A percentile compares a stretch with the other conserved stretches of the same genome.
Conservation (phyloP, 92 coral and sea anemone genomes). For the Siderastrea siderea region DNA sequence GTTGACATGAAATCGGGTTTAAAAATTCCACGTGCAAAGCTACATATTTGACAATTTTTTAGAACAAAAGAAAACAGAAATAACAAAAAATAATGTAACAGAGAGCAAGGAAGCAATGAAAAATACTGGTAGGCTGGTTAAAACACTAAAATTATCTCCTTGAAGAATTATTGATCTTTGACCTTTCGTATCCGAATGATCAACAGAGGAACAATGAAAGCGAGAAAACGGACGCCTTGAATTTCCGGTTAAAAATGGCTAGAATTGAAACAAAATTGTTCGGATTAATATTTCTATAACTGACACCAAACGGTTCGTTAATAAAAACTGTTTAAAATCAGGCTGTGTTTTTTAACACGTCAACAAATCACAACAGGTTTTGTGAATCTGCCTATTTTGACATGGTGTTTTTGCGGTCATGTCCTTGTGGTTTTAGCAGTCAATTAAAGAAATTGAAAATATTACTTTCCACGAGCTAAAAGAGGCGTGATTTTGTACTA, state of each 20-base stretch:
- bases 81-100: neutral
- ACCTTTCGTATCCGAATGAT: neutral
- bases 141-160: neutral
- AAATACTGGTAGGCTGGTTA: neutral
- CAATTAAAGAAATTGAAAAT: neutral
- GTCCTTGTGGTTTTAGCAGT: conserved; percentile 1
- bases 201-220: neutral
- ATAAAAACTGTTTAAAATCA: neutral
- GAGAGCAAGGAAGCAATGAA: too few relatives aligned
- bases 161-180: neutral
- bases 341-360: neutral
- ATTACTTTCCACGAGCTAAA: conserved; percentile 8
- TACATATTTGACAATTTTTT: neutral
- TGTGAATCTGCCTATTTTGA: neutral
- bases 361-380: neutral
- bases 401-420: neutral
- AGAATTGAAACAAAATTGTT: neutral
- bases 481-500: neutral
- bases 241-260: conserved; percentile 24
- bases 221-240: neutral
- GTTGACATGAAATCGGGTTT: neutral
- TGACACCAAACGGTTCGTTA: neutral
- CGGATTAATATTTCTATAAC: neutral
- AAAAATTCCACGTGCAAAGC: neutral
- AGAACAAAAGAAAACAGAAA: neutral